These are phyloP conservation scores for Xiphydria camelus DNA, from an alignment of 2,888 invertebrate species.

Conservation along the genomic window DNA sequence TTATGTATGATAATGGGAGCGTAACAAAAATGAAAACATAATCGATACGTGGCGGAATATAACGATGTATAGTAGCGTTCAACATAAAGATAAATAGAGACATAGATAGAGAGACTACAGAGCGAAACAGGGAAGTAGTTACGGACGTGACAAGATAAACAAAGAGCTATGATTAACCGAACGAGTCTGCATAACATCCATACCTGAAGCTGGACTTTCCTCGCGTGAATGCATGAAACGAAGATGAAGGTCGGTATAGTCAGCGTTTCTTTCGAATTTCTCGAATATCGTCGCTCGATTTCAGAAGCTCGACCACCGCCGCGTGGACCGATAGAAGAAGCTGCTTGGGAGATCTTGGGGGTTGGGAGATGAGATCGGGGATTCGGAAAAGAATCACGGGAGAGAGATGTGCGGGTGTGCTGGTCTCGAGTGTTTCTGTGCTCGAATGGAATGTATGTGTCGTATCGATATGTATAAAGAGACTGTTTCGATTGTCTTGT, in stretches of 20 bases:
- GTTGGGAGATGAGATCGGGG: conserved; percentile 20
- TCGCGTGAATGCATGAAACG: conserved; percentile 41
- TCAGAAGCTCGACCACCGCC: conserved; percentile 32
- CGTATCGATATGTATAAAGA: conserved; percentile 40
- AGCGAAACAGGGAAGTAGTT: not conserved
- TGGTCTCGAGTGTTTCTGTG: conserved; percentile 41
- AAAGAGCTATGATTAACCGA: conserved; percentile 22
- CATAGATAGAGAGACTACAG: conserved; percentile 2
- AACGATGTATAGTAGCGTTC: no score
- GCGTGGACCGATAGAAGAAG: conserved; percentile 40
- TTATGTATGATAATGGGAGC: no score
- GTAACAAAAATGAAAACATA: no score
- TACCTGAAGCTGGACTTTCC: conserved; percentile 49
- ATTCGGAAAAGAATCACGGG: conserved; percentile 17
- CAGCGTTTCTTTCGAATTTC: conserved; percentile 23
- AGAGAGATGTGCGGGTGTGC: conserved; percentile 27
- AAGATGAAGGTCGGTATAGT: conserved; percentile 38
- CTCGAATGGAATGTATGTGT: conserved; percentile 47
- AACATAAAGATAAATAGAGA: not conserved
- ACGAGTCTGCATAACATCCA: conserved; percentile 36
- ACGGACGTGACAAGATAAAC: not conserved
- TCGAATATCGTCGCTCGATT: conserved; percentile 40
- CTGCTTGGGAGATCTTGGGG: conserved; percentile 29
- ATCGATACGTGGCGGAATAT: no score
- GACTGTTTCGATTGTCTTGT: conserved; percentile 1